phyloP scores from a whole-genome alignment of 2,888 invertebrate genomes.

The Thereva unica region DNA sequence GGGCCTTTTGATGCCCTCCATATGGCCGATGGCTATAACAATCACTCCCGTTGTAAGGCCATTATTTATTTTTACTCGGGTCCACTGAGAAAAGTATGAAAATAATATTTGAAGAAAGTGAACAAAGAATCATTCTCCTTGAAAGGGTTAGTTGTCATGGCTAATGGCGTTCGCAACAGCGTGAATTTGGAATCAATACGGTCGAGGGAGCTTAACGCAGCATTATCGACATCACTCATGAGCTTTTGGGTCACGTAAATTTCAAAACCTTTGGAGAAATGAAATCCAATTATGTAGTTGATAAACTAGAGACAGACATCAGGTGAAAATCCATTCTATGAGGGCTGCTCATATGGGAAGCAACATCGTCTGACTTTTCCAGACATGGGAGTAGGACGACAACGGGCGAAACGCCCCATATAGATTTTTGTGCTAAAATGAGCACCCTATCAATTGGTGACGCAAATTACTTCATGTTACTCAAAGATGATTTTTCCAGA shows the following conservation, averaged over 20 bases:
- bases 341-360: constrained; percentile 29
- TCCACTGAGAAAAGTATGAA: too few relatives aligned
- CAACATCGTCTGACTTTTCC: constrained; percentile 13
- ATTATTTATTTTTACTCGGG: too few relatives aligned
- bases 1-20: too few relatives aligned
- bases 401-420: constrained; percentile 40
- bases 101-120: too few relatives aligned
- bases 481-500: constrained; percentile 43
- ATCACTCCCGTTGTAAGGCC: too few relatives aligned
- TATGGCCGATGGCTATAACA: too few relatives aligned
- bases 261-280: constrained; percentile 36
- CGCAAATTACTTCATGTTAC: constrained; percentile 42
- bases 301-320: neutral
- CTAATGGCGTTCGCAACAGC: too few relatives aligned
- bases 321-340: constrained; percentile 25
- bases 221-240: constrained; percentile 31
- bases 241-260: constrained; percentile 43
- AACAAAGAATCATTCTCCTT: too few relatives aligned
- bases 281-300: constrained; percentile 10
- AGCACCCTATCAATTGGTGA: constrained; percentile 4
- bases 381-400: constrained; percentile 21
- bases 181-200: too few relatives aligned
- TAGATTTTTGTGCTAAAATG: constrained; percentile 43
- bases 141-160: too few relatives aligned
- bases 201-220: too few relatives aligned